These are phyloP conservation scores for Centruroides sculpturatus DNA, from an alignment of 1,140 invertebrate species.

Conservation along the genomic window DNA sequence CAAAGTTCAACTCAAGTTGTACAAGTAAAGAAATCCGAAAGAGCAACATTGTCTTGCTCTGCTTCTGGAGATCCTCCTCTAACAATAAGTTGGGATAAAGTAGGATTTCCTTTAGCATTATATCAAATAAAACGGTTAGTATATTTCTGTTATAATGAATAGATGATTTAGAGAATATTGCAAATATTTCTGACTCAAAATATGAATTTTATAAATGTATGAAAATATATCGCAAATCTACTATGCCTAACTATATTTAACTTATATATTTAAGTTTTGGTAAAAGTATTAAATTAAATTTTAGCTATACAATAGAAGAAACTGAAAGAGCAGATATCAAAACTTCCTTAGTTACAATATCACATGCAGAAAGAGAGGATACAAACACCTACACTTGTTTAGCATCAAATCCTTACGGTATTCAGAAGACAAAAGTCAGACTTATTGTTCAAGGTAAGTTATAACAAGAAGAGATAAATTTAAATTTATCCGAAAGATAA, in stretches of 20 bases:
- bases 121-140: slow-evolving; percentile 12
- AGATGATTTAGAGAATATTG: too few relatives aligned
- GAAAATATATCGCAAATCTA: too few relatives aligned
- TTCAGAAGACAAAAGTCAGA: slow-evolving; percentile 25
- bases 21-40: slow-evolving; percentile 13
- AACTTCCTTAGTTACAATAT: slow-evolving; percentile 9
- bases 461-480: too few relatives aligned
- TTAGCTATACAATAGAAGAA: slow-evolving; percentile 10
- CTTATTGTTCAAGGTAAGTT: slow-evolving; percentile 30
- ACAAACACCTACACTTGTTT: slow-evolving; percentile 31
- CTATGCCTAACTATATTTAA: too few relatives aligned
- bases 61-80: slow-evolving; percentile 50
- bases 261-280: too few relatives aligned
- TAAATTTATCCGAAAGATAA: too few relatives aligned
- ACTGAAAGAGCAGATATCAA: slow-evolving; percentile 8
- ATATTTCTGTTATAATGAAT: too few relatives aligned
- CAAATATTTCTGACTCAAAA: too few relatives aligned
- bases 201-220: too few relatives aligned
- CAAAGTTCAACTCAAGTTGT: slow-evolving; percentile 15
- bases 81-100: slow-evolving; percentile 59
- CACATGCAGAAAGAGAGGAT: slow-evolving; percentile 20
- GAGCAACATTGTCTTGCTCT: slow-evolving; percentile 17
- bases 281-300: neutral
- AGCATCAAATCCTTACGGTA: slow-evolving; percentile 28
- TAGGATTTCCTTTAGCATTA: slow-evolving; percentile 44